A percentile compares a stretch with the other conserved stretches of the same genome.
Conservation (phyloP, 2,888 invertebrate genomes). For the Nephrotoma flavescens region DNA sequence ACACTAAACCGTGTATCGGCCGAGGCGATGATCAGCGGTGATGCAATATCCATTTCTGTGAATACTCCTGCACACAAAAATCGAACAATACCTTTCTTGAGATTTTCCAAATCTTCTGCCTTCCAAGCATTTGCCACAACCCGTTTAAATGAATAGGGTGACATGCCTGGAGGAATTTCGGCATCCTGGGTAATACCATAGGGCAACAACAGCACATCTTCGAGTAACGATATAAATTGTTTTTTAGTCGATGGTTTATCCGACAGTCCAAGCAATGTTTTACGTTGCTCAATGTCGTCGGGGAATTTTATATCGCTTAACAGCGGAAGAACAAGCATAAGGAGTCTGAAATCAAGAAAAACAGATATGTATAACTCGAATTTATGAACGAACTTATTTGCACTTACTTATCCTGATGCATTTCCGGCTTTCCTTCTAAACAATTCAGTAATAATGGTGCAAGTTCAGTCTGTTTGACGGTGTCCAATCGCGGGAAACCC, state of each 20-base stretch:
- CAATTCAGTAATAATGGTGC: conserved; percentile 62
- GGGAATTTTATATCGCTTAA: conserved; percentile 52
- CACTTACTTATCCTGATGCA: conserved; percentile 67
- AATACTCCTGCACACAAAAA: conserved; percentile 69
- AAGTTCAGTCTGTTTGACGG: conserved; percentile 57
- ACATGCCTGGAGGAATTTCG: conserved; percentile 59
- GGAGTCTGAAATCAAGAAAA: conserved; percentile 40
- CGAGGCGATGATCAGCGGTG: conserved; percentile 69
- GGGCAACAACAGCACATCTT: conserved; percentile 71
- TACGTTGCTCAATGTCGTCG: conserved; percentile 44
- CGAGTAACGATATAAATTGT: conserved; percentile 53
- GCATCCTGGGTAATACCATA: conserved; percentile 42
- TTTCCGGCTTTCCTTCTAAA: conserved; percentile 62
- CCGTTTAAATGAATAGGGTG: conserved; percentile 58
- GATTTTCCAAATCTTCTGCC: conserved; percentile 69
- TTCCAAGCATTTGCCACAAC: conserved; percentile 57
- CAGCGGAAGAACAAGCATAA: conserved; percentile 66
- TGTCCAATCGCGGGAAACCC: conserved; percentile 70
- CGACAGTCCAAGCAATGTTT: conserved; percentile 50
- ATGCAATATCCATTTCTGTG: conserved; percentile 53
- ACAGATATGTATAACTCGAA: conserved; percentile 1
- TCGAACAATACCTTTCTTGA: conserved; percentile 65
- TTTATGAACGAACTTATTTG: neutral
- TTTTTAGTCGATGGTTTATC: conserved; percentile 44
- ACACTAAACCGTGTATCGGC: conserved; percentile 82